Evolutionary conservation across 1,140 invertebrate genomes (phyloP), one percentile per base, ranked within the genome.

Genomic region (Ectropis grisescens): DNA sequence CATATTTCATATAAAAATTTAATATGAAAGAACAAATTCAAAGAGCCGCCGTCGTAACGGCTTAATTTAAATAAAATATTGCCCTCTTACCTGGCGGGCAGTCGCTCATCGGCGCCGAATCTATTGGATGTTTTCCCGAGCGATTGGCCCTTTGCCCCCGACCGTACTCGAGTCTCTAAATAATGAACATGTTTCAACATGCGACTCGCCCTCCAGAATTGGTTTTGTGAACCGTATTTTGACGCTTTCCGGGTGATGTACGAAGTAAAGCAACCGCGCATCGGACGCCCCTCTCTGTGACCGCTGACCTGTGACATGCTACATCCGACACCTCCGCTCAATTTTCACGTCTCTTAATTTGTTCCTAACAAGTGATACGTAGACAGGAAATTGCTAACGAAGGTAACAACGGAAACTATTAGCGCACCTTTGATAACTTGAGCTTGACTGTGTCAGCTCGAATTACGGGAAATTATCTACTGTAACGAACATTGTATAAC

Each of bases 131-230:
- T 56, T 58, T 60, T 42, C 46, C 37, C 31, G 35, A 52, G 44
- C 41, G 45, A 41, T 59, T 59, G 47, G 42, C 50, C 41, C 44
- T 29, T 25, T 42, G 37, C 42, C 47, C 42, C 42, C 47, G 30
- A 33, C 30, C 44, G 34, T 36, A 41, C 9, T 29, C 36, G 42
- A 34, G 40, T 35, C 45, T 40, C 47, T 65, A 53, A 65, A 60
- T 65, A 64, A 64, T 64, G 47, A 51, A 64, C 57, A 59, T 37
- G 57, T 54, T 56, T 55, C 53, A 62, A 57, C 47, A 45, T 37
- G 47, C 36, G 44, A 36, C 54, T 50, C 34, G 49, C 30, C 44
- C 41, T 44, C 35, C 26, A 41, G 49, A 52, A 60, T 60, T 58
- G 54, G 52, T 64, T 64, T 44, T 47, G 37, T 44, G 46, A 47